Conservation (phyloP, 2,888 invertebrate species). For the Elmis aenea region DNA sequence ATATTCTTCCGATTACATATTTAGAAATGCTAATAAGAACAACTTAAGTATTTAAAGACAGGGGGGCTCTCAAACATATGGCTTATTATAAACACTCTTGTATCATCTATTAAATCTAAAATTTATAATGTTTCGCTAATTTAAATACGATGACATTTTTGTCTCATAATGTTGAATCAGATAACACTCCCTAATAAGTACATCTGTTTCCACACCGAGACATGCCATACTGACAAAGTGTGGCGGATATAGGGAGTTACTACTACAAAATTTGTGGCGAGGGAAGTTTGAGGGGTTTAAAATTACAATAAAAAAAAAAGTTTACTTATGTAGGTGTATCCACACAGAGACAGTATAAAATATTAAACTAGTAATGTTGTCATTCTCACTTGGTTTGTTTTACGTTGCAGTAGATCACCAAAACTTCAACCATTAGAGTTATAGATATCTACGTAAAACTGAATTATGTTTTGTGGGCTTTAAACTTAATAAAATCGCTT, state of each 20-base stretch:
- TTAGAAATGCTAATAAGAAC: conserved; percentile 18
- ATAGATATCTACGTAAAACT: too few relatives aligned
- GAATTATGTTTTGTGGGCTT: too few relatives aligned
- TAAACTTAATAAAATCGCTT: too few relatives aligned
- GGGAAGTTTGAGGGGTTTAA: too few relatives aligned
- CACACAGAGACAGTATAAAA: too few relatives aligned
- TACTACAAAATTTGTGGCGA: too few relatives aligned
- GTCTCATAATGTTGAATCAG: conserved; percentile 16
- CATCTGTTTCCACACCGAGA: conserved; percentile 20
- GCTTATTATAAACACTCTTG: conserved; percentile 2
- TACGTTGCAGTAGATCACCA: too few relatives aligned
- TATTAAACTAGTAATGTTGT: too few relatives aligned
- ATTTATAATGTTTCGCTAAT: conserved; percentile 29
- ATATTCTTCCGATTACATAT: conserved; percentile 24
- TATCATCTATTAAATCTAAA: conserved; percentile 12
- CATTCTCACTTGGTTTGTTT: too few relatives aligned
- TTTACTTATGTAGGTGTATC: too few relatives aligned
- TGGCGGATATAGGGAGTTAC: background rate
- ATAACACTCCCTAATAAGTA: conserved; percentile 17
- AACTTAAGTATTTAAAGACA: conserved; percentile 10
- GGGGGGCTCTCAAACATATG: conserved; percentile 11
- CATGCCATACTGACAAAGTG: conserved; percentile 15
- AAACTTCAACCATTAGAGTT: too few relatives aligned
- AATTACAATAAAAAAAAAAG: too few relatives aligned
- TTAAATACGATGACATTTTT: conserved; percentile 33